phyloP scores from a whole-genome alignment of 2,797 vertebrate species.

The Pseudochirops corinnae region DNA sequence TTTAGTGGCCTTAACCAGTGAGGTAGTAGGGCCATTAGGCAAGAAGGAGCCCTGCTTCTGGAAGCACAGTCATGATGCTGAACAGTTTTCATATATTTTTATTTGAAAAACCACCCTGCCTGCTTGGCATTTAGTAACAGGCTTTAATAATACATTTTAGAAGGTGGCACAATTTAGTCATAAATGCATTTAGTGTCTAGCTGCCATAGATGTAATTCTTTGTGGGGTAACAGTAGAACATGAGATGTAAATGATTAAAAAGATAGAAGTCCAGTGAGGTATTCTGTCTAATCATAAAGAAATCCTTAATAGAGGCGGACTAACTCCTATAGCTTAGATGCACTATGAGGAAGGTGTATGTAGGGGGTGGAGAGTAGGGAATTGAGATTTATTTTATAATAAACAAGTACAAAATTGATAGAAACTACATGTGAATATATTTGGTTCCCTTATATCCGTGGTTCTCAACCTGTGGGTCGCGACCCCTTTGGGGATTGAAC shows the following conservation, averaged over 20 bases:
- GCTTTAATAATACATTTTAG: neutral
- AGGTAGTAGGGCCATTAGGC: neutral
- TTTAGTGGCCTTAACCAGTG: neutral
- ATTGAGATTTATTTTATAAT: neutral
- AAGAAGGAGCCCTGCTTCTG: neutral
- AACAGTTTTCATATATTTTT: neutral
- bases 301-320: neutral
- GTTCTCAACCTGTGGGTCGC: too few species aligned
- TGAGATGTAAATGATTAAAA: neutral
- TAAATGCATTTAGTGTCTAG: neutral
- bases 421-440: neutral
- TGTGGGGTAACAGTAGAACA: neutral
- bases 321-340: neutral
- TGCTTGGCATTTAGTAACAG: neutral
- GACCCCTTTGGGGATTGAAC: too few species aligned
- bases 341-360: neutral
- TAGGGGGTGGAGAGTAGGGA: neutral
- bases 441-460: neutral
- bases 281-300: neutral
- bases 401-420: neutral
- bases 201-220: neutral
- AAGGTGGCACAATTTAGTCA: neutral
- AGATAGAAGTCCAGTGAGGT: neutral
- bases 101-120: neutral
- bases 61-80: neutral